These are phyloP conservation scores for Streptopelia turtur DNA, from an alignment of 2,797 vertebrate genomes.

Conservation along the genomic window DNA sequence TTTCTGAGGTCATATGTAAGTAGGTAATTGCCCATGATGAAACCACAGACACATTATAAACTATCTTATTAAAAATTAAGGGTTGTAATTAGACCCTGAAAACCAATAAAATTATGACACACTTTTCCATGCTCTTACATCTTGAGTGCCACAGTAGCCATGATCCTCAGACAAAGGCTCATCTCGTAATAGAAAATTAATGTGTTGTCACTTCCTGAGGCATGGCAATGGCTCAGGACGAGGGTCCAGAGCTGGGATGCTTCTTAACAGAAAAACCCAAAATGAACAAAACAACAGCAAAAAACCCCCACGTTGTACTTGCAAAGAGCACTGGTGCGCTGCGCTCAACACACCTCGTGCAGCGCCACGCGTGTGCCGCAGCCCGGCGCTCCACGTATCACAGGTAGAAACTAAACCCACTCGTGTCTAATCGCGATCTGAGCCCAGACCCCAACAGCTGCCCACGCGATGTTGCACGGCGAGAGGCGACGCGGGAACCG, in stretches of 20 bases:
- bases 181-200: accelerated
- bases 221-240: accelerated
- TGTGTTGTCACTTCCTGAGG: accelerated
- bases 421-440: accelerated
- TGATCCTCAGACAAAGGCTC: not conserved
- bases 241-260: accelerated
- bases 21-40: not conserved
- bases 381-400: accelerated
- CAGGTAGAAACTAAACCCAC: accelerated
- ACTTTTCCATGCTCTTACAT: no score
- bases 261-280: not conserved
- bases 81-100: not conserved
- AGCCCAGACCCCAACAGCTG: accelerated
- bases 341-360: no score
- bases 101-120: not conserved
- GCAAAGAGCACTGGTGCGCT: not conserved
- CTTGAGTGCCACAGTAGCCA: accelerated
- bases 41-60: not conserved
- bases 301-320: accelerated
- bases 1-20: not conserved
- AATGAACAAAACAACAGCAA: no score
- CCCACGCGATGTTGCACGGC: no score
- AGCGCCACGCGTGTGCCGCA: not conserved
- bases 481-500: not conserved
- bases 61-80: conserved; percentile 38